Evolutionary conservation across 2,113 vertebrate species (phyloP), one percentile per base, ranked within the genome.

Genomic region (Lampris megalopsis): DNA sequence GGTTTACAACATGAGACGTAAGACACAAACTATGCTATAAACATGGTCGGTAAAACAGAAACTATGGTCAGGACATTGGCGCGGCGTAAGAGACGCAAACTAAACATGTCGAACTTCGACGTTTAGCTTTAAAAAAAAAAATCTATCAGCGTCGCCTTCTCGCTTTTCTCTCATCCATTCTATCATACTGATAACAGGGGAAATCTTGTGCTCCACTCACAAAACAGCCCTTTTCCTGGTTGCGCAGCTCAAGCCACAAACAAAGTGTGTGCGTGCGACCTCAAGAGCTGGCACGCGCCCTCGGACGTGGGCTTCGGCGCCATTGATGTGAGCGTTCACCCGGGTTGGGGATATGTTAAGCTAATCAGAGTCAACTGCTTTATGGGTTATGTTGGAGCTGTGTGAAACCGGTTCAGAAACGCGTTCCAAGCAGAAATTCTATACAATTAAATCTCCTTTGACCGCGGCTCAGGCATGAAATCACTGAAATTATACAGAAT

Each of bases 301-400:
- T 42, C 47, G 37, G 11, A 6, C 35, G 24, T 47, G 42, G 5
- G 66, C 54, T 62, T 36, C 13, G 64, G 59, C 71, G 49, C 10
- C 13, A 52, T 13, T 63, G 24, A 57, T 57, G 56, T 52, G 63
- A 47, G 47, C 56, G 63, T 54, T 64, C n/a, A 6, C 60, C 45
- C 86, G 84, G 88, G 65, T 89, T 85, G 88, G 40, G 61, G 47
- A 4, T 5, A 80, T 61, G 68, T 45, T 63, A 58, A 24, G 63
- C 75, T 83, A 87, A 88, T 89, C 79, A 89, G 88, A 63, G 62
- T 63, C n/a, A 36, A 35, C 40, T 54, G 10, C 66, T 91, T 90
- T 84, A 91, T 84, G 85, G 79, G 74, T 24, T 37, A 8, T 13
- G 73, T 61, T 71, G 63, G 62, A 85, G 77, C 75, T 71, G 75